A percentile compares a stretch with the other conserved stretches of the same genome.
Evolutionary conservation across 1,140 invertebrate species (phyloP).

Genomic region (Listronotus bonariensis): DNA sequence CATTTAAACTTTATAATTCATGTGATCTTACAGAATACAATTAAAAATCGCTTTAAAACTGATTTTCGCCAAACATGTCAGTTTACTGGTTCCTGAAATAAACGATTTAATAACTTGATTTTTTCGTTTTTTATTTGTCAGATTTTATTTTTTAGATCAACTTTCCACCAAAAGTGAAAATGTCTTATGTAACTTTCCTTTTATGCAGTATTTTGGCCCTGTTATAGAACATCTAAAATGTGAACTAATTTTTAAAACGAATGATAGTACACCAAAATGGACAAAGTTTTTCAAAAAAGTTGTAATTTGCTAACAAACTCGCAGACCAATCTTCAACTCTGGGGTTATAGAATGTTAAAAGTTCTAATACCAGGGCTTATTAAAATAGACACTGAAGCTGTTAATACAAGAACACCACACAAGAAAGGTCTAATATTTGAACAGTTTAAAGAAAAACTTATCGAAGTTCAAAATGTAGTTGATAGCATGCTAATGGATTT

Average conservation of each 20-base stretch:
- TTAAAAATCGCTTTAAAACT: too few relatives aligned
- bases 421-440: slow-evolving; percentile 56
- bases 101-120: neutral
- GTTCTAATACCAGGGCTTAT: slow-evolving; percentile 55
- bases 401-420: slow-evolving; percentile 52
- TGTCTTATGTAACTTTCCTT: slow-evolving; percentile 38
- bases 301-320: slow-evolving; percentile 48
- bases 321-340: slow-evolving; percentile 56
- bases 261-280: slow-evolving; percentile 48
- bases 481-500: slow-evolving; percentile 61
- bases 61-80: too few relatives aligned
- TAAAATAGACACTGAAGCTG: slow-evolving; percentile 55
- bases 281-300: slow-evolving; percentile 47
- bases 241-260: slow-evolving; percentile 47
- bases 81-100: too few relatives aligned
- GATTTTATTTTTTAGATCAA: slow-evolving; percentile 42
- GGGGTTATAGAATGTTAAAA: slow-evolving; percentile 57
- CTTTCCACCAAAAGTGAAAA: slow-evolving; percentile 26
- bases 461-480: slow-evolving; percentile 58
- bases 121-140: slow-evolving; percentile 14
- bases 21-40: too few relatives aligned
- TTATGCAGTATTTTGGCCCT: slow-evolving; percentile 53
- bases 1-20: too few relatives aligned
- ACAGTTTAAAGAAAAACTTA: slow-evolving; percentile 61
- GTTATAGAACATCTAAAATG: slow-evolving; percentile 50